A percentile compares a stretch with the other conserved stretches of the same genome.
These are phyloP conservation scores for Terrapene triunguis DNA, from an alignment of 2,113 vertebrate species.

Conservation along the genomic window DNA sequence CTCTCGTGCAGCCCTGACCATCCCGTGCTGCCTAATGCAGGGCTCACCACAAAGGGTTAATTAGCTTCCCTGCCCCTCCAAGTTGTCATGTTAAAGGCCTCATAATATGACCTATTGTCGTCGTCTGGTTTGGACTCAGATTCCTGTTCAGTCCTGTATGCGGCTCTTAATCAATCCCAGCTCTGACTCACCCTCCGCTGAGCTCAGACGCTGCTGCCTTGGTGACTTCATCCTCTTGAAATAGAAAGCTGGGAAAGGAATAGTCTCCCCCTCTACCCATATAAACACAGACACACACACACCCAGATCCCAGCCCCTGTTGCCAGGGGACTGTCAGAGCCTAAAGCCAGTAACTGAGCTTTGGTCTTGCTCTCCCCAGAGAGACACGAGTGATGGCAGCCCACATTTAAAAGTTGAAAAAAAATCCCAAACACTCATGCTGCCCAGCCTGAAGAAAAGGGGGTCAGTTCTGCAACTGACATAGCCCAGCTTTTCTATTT, in stretches of 20 bases:
- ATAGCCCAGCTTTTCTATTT: neutral
- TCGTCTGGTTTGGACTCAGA: neutral
- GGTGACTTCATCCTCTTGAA: conserved; percentile 75
- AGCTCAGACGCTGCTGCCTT: conserved; percentile 18
- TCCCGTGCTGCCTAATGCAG: neutral
- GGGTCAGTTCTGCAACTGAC: neutral
- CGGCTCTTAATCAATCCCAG: neutral
- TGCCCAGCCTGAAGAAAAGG: neutral
- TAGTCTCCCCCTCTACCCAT: neutral
- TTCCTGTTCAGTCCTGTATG: neutral
- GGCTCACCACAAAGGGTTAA: neutral
- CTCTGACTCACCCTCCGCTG: conserved; percentile 45
- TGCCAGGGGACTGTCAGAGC: neutral
- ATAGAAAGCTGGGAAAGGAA: conserved; percentile 61
- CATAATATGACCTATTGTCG: neutral
- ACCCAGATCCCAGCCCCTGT: neutral
- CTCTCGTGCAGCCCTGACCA: neutral
- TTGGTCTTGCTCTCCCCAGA: neutral
- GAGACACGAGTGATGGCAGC: neutral
- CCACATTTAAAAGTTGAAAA: neutral
- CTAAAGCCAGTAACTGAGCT: neutral
- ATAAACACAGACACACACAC: neutral
- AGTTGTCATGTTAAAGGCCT: neutral
- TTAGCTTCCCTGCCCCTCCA: neutral
- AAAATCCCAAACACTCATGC: neutral